Base-by-base conservation (phyloP, 2,888 invertebrate species). In the Ferrisia virgata region DNA sequence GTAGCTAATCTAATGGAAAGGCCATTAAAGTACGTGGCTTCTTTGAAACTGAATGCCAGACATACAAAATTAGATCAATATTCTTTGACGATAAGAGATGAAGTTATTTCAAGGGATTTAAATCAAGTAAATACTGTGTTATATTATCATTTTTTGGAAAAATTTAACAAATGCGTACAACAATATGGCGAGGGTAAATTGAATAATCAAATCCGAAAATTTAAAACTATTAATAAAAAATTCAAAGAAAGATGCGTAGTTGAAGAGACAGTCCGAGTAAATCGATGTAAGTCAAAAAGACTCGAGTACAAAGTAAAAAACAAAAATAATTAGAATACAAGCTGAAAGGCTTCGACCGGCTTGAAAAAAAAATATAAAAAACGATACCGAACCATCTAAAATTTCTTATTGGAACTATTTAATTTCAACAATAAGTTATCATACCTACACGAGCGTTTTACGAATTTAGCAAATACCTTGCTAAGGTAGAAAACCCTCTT, bases 1-100 rank as follows among this genome's bases (percentile, higher is more conserved):
- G n/a, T n/a, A n/a, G 85, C 86, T 39, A 85, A 86, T 85, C 76
- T 86, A 18, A 86, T 87, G 86, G 85, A 85, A 3, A 87, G 87
- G 87, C 86, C 87, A 22, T 85, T 87, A 25, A 85, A 86, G 25
- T 40, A 86, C 13, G 85, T 87, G 11, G 85, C 85, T 13, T 86
- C 22, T 11, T 15, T 82, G 39, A 69, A 40, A 1, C 8, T 72
- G 31, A 69, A 64, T 15, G 72, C 31, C 3, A 11, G 76, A 11
- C 72, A n/a, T 9, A 15, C 13, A n/a, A 5, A 39, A n/a, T 8
- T 28, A 15, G 11, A 39, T n/a, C 13, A 15, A 9, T 40, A 39
- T 9, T 11, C 6, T 5, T 18, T 82, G 5, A 82, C 25, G 1
- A 1, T 0, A 72, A 11, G 6, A 1, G 82, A 82, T 43, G n/a